Evolutionary conservation across 2,113 vertebrate genomes (phyloP), one percentile per base, ranked within the genome.

Genomic region (Nematolebias whitei): DNA sequence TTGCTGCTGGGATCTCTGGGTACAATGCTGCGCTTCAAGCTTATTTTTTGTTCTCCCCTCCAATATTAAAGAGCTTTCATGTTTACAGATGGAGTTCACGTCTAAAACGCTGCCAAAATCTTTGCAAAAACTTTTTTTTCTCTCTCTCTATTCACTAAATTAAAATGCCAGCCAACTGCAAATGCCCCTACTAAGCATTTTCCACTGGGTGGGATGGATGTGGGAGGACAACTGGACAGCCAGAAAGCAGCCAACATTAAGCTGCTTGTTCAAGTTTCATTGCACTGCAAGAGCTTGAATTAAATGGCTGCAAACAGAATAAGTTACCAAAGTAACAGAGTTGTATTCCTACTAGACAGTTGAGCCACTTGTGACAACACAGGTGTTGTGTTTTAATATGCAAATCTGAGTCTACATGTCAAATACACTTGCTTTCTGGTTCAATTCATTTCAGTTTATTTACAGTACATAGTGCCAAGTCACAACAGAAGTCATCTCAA

Each of bases 231-330:
- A 74, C 49, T 67, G 43, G 70, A 45, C 32, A 35, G 32, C 32
- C 32, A 35, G 32, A 35, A 35, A 35, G 32, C 3, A 29, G 26
- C 26, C 26, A 4, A 7, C 26, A 4, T 29, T 29, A 29, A 7
- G 32, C 32, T 35, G 32, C 10, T 35, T 35, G 32, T 35, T 35
- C 2, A 26, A 67, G 76, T 38, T 66, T 61, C 9, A 35, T 35
- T 35, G 10, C 32, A 4, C 32, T 5, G 10, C 2, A 29, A 68
- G 74, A 68, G 74, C 29, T 64, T 60, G 60, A 68, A 83, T 75
- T 74, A 82, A 80, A 85, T 71, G 20, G 61, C 57, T 79, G 83
- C 82, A 90, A 91, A 88, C 76, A 90, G 74, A 81, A 13, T 74
- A 68, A 5, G 78, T 90, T 79, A 51, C 88, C 89, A 2, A 51